These are phyloP conservation scores for Bombus affinis DNA, from an alignment of 1,140 invertebrate genomes.

Conservation along the genomic window DNA sequence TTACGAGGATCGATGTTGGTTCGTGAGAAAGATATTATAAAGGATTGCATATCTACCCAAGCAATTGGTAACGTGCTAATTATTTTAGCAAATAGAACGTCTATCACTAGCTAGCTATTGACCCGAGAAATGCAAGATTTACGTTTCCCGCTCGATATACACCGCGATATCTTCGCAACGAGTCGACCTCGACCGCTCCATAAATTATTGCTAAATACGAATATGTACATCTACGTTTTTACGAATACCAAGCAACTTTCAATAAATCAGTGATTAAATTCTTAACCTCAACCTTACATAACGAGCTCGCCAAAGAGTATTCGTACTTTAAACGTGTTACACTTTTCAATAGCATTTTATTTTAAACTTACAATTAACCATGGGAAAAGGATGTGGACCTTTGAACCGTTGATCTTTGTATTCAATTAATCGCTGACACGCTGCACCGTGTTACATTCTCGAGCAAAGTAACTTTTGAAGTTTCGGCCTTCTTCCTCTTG, in stretches of 20 bases:
- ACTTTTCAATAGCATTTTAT: neutral
- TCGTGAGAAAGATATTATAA: too few relatives aligned
- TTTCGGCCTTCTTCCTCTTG: neutral
- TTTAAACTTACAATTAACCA: neutral
- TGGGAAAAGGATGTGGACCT: neutral
- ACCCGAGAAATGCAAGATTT: too few relatives aligned
- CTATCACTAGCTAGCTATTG: too few relatives aligned
- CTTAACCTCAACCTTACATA: neutral
- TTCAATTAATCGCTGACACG: conserved; percentile 20
- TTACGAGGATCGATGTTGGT: too few relatives aligned
- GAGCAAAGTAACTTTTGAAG: conserved; percentile 28
- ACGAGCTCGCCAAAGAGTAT: neutral
- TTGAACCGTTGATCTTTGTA: neutral
- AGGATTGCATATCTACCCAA: too few relatives aligned
- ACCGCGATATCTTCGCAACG: too few relatives aligned
- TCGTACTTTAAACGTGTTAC: neutral
- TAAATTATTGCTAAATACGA: neutral
- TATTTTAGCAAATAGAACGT: too few relatives aligned
- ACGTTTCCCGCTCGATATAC: neutral
- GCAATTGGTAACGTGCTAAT: too few relatives aligned
- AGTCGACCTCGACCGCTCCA: neutral
- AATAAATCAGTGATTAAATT: neutral
- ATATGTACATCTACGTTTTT: neutral
- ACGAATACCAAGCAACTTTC: neutral
- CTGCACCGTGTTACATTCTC: neutral